Conservation (phyloP, 2,797 vertebrate species). For the Channa striata region DNA sequence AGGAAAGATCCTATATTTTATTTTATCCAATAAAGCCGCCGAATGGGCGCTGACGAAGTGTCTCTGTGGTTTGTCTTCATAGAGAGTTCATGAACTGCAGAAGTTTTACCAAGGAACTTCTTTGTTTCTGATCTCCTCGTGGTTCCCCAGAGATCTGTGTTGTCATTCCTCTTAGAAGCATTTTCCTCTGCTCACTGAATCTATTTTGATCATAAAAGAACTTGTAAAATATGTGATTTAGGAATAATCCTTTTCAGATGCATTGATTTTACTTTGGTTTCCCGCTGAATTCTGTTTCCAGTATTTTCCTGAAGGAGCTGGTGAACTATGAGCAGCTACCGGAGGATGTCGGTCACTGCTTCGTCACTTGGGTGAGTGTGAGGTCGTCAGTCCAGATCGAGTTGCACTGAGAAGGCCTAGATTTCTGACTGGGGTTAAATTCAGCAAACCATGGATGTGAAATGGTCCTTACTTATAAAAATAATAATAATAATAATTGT, state of each 20-base stretch:
- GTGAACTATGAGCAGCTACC: slow-evolving; percentile 99
- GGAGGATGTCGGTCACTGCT: slow-evolving; percentile 98
- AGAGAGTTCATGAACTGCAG: background rate
- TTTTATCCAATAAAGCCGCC: too few species aligned
- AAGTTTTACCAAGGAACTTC: background rate
- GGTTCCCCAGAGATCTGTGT: background rate
- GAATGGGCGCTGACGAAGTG: background rate
- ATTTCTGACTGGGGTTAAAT: background rate
- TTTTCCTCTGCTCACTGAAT: background rate
- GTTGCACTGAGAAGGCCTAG: background rate
- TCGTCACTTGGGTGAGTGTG: slow-evolving; percentile 96
- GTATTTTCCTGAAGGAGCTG: slow-evolving; percentile 97
- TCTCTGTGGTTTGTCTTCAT: slow-evolving; percentile 20
- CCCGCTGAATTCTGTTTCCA: slow-evolving; percentile 64
- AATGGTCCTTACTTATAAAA: background rate
- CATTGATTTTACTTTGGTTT: background rate
- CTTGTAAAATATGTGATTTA: background rate
- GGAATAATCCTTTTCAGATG: background rate
- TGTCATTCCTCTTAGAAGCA: background rate
- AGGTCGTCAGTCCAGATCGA: background rate
- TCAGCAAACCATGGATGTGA: background rate
- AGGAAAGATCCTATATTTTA: too few species aligned
- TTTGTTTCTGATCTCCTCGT: slow-evolving; percentile 8
- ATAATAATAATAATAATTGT: too few species aligned
- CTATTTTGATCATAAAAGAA: slow-evolving; percentile 3